Evolutionary conservation across 2,113 vertebrate species (phyloP), one percentile per base, ranked within the genome.

Genomic region (Rafetus swinhoei): DNA sequence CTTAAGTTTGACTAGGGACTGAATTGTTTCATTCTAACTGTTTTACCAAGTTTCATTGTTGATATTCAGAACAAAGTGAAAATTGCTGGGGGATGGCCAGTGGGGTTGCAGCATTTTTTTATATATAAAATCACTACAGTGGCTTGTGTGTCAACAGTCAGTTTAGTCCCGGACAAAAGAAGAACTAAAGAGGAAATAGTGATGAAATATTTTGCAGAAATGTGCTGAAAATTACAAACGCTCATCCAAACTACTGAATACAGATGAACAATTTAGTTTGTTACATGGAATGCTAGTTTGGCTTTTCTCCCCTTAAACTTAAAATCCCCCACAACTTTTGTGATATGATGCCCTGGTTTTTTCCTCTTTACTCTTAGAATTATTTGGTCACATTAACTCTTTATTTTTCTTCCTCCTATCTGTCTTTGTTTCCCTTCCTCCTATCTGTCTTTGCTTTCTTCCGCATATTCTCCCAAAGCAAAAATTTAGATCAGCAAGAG

Each of bases 271-370:
- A 84, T 91, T 45, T 45, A 18, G 24, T 16, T 39, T 60, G 56
- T 59, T 72, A 72, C 16, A 59, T 60, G n/a, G 91, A 94, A 90
- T 81, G 79, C 94, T 91, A 1, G 80, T 32, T 96, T 84, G n/a
- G 32, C n/a, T 16, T 93, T 94, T 89, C 72, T 95, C 94, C 93
- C 94, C 89, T 90, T 90, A 92, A 95, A 92, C 57, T 77, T 77
- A 45, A 76, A 76, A 76, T 81, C 91, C 95, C 92, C 80, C 92
- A 90, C 85, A 92, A 92, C 90, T 94, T 88, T 55, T 90, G 54
- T 88, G 57, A 2, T 4, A 2, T 3, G 81, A 85, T 92, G 82
- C 93, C 54, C 82, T 95, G 39, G 24, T 84, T 94, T 95, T 95
- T 87, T 35, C 80, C 60, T 82, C 92, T 77, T 9, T 94, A 79